Evolutionary conservation across 2,888 invertebrate genomes (phyloP).

Genomic region (Litoditis marina): DNA sequence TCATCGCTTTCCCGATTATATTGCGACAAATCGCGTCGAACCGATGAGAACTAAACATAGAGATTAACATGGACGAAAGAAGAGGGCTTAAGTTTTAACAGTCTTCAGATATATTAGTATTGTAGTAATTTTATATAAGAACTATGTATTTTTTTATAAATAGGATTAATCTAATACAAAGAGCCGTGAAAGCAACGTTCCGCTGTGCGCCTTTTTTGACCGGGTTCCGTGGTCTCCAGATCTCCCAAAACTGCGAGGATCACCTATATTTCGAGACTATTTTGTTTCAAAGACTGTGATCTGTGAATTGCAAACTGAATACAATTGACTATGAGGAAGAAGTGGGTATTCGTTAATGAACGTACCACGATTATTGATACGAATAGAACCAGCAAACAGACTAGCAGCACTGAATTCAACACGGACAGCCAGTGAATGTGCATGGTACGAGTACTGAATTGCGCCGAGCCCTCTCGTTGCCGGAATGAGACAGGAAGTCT

Average conservation of each 20-base stretch:
- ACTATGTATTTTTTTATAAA: no score
- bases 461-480: conserved; percentile 62
- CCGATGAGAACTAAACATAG: conserved; percentile 21
- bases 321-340: not conserved
- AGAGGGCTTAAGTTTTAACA: no score
- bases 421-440: conserved; percentile 68
- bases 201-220: no score
- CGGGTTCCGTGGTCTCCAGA: no score
- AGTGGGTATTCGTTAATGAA: conserved; percentile 22
- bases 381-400: conserved; percentile 66
- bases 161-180: no score
- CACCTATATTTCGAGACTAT: no score
- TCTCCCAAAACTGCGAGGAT: no score
- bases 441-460: conserved; percentile 66
- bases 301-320: no score
- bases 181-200: no score
- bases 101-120: no score
- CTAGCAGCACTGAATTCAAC: conserved; percentile 66
- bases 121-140: no score
- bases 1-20: conserved; percentile 62
- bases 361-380: conserved; percentile 66
- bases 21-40: conserved; percentile 18
- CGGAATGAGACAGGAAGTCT: conserved; percentile 8
- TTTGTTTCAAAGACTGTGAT: no score
- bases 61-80: not conserved